phyloP scores from a whole-genome alignment of 2,888 invertebrate genomes.

The Agriotes lineatus region DNA sequence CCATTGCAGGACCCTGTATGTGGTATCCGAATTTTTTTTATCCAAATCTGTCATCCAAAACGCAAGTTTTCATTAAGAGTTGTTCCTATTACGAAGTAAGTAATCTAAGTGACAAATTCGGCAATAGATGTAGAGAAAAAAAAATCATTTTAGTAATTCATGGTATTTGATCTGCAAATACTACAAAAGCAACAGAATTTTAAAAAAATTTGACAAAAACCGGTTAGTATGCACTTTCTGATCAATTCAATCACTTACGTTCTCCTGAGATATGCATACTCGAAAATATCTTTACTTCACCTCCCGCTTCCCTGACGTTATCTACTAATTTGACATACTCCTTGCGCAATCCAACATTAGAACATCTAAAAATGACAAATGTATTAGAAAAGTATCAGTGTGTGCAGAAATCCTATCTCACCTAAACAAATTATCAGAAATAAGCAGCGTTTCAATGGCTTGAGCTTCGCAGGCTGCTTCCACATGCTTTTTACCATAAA shows the following conservation, averaged over 20 bases:
- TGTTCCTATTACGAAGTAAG: too few relatives aligned
- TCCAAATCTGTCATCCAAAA: too few relatives aligned
- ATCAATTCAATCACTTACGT: slow-evolving; percentile 81
- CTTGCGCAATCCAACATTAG: slow-evolving; percentile 85
- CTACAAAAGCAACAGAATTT: too few relatives aligned
- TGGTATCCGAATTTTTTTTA: too few relatives aligned
- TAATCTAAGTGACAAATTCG: too few relatives aligned
- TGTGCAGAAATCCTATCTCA: slow-evolving; percentile 64
- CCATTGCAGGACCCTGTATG: too few relatives aligned
- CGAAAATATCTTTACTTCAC: slow-evolving; percentile 97
- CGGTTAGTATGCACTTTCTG: too few relatives aligned
- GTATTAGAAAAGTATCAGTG: not conserved
- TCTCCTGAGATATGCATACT: slow-evolving; percentile 99
- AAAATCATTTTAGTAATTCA: too few relatives aligned
- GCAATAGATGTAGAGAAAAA: too few relatives aligned
- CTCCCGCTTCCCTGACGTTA: slow-evolving; percentile 88
- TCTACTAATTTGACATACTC: slow-evolving; percentile 95
- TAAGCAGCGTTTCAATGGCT: slow-evolving; percentile 93
- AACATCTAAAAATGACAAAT: slow-evolving; percentile 74
- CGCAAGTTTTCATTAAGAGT: too few relatives aligned
- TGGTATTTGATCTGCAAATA: too few relatives aligned
- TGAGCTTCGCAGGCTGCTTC: slow-evolving; percentile 89
- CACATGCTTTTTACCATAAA: slow-evolving; percentile 96
- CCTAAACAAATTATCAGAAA: slow-evolving; percentile 97
- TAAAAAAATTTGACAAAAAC: too few relatives aligned